Evolutionary conservation across 2,888 invertebrate genomes (phyloP), one percentile per base, ranked within the genome.

Genomic region (Eurois occulta): DNA sequence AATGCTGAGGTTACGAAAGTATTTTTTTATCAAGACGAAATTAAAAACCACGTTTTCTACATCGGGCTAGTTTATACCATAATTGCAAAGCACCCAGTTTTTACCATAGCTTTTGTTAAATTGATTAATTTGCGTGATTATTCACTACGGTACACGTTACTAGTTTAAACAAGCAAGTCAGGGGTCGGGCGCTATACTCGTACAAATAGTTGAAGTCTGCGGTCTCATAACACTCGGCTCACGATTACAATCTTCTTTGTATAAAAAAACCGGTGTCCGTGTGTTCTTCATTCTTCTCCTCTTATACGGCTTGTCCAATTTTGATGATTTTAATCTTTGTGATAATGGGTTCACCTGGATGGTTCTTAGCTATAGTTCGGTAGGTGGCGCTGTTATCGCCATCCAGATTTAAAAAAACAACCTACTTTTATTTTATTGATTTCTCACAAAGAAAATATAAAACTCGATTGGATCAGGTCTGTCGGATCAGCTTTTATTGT

Each of bases 41-140:
- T n/a, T 72, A 4, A 4, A n/a, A 71, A 6, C 43, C 32, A 21
- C 46, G 32, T 28, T 35, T 46, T 38, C 28, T 7, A 48, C 13
- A n/a, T 69, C 46, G 35, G 35, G 10, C 13, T 65, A 55, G 55
- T 78, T 32, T 64, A 75, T 62, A 41, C 24, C 3, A 41, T 62
- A 41, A 10, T 75, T 75, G 24, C 13, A 62, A 48, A 75, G 48
- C 48, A 75, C 60, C 74, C 28, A 52, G 52, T 55, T 38, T 64
- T 74, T 48, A 38, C 28, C 13, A 41, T 62, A 62, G n/a, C 62
- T 75, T 75, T 64, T 62, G 32, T 48, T n/a, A 75, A 52, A 52
- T 64, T 48, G n/a, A 38, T 75, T 73, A 58, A 58, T 58, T 74
- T 46, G 28, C 2, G 18, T 75, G 46, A 43, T 48, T 75, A 41